phyloP scores from a whole-genome alignment of 2,113 vertebrate genomes.

The Spermophilus dauricus region DNA sequence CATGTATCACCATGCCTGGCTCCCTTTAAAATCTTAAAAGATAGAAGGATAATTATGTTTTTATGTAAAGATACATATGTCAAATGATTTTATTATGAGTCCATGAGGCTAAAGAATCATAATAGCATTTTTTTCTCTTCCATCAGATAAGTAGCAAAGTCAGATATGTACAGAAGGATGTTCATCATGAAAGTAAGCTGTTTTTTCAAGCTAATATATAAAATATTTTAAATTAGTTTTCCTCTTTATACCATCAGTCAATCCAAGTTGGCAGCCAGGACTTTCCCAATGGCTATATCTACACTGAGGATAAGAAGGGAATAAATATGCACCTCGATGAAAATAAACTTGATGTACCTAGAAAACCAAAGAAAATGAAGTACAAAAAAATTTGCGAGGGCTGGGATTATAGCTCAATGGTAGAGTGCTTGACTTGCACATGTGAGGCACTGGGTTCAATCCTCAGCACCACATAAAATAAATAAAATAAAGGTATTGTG shows the following conservation, averaged over 20 bases:
- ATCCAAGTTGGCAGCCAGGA: background rate
- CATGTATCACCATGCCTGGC: too few relatives aligned
- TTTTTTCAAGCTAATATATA: constrained; percentile 55
- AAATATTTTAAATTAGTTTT: constrained; percentile 57
- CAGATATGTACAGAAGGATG: constrained; percentile 24
- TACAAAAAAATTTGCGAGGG: background rate
- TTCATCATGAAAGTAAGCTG: constrained; percentile 57
- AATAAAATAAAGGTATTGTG: too few relatives aligned
- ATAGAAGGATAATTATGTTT: constrained; percentile 61
- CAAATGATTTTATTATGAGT: constrained; percentile 52
- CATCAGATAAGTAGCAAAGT: constrained; percentile 50
- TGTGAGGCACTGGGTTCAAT: too few relatives aligned
- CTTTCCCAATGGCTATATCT: constrained; percentile 27
- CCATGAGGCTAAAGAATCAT: constrained; percentile 44
- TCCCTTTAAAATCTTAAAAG: constrained; percentile 23
- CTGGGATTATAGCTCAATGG: too few relatives aligned
- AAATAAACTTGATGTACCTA: constrained; percentile 31
- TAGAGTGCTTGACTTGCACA: too few relatives aligned
- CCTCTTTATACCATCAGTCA: constrained; percentile 22
- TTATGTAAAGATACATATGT: constrained; percentile 63
- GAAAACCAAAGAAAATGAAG: constrained; percentile 35
- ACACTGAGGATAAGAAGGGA: background rate
- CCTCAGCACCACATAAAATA: too few relatives aligned
- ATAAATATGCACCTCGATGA: constrained; percentile 3
- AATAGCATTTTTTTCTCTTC: constrained; percentile 45